Evolutionary conservation across 1,140 invertebrate species (phyloP).

Genomic region (Megalopta genalis): DNA sequence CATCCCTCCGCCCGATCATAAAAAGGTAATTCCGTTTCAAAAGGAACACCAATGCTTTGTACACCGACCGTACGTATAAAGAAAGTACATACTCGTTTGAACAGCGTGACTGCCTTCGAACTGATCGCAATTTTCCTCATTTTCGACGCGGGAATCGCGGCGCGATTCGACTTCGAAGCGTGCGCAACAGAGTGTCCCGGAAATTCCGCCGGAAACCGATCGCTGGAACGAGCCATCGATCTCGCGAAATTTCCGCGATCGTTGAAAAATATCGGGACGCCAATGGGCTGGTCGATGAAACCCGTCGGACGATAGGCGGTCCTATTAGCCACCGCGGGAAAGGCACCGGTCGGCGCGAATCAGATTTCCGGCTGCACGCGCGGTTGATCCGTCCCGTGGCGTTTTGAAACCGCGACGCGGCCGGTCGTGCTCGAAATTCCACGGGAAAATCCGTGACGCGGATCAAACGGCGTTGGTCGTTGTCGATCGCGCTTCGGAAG

Average conservation of each 20-base stretch:
- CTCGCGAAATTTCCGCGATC: background rate
- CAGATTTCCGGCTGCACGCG: slow-evolving; percentile 24
- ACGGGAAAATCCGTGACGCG: slow-evolving; percentile 16
- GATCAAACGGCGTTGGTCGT: background rate
- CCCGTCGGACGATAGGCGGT: slow-evolving; percentile 9
- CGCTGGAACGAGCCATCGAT: background rate
- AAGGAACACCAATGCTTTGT: too few relatives aligned
- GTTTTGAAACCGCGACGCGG: background rate
- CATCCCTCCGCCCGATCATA: too few relatives aligned
- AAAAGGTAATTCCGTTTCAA: too few relatives aligned
- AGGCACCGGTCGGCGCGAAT: slow-evolving; percentile 24
- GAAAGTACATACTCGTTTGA: too few relatives aligned
- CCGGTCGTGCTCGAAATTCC: slow-evolving; percentile 1
- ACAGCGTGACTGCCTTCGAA: too few relatives aligned
- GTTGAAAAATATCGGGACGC: background rate
- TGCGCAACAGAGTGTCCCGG: too few relatives aligned
- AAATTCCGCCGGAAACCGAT: too few relatives aligned
- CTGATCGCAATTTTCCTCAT: too few relatives aligned
- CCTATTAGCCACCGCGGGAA: slow-evolving; percentile 24
- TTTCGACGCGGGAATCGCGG: too few relatives aligned
- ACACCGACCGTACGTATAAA: too few relatives aligned
- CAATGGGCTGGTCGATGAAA: background rate
- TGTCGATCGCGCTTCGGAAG: background rate
- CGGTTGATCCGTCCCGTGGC: background rate
- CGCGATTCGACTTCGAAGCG: too few relatives aligned